A percentile compares a stretch with the other conserved stretches of the same genome.
Evolutionary conservation across 2,113 vertebrate species (phyloP).

Genomic region (Periophthalmus modestus): DNA sequence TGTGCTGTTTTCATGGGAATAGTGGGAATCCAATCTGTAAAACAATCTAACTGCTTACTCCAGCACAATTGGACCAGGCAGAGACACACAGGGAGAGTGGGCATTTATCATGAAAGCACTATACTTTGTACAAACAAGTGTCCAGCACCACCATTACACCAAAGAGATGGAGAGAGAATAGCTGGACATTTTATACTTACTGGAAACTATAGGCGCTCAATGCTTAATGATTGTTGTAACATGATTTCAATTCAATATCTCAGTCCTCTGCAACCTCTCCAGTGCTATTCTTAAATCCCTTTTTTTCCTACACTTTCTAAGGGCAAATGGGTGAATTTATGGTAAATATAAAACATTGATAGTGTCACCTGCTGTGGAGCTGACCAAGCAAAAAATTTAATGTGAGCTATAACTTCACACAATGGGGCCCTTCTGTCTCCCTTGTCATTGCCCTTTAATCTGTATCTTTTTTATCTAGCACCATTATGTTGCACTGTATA

Average conservation of each 20-base stretch:
- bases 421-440: not conserved
- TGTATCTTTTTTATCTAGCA: not conserved
- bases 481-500: constrained; percentile 5
- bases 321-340: constrained; percentile 15
- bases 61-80: constrained; percentile 10
- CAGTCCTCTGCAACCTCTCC: not conserved
- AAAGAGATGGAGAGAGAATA: not conserved
- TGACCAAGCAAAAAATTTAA: constrained; percentile 47
- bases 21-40: constrained; percentile 42
- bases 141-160: constrained; percentile 3
- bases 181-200: constrained; percentile 1
- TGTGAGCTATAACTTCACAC: constrained; percentile 27
- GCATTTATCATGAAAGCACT: not conserved
- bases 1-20: constrained; percentile 29
- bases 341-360: constrained; percentile 37
- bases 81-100: constrained; percentile 1
- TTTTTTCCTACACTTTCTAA: constrained; percentile 9
- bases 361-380: constrained; percentile 34
- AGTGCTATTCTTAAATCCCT: constrained; percentile 1
- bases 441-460: not conserved
- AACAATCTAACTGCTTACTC: constrained; percentile 46
- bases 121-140: not conserved
- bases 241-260: constrained; percentile 11
- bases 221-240: constrained; percentile 4
- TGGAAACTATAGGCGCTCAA: not conserved